Conservation (phyloP, 2,113 vertebrate species). For the Bucco capensis region DNA sequence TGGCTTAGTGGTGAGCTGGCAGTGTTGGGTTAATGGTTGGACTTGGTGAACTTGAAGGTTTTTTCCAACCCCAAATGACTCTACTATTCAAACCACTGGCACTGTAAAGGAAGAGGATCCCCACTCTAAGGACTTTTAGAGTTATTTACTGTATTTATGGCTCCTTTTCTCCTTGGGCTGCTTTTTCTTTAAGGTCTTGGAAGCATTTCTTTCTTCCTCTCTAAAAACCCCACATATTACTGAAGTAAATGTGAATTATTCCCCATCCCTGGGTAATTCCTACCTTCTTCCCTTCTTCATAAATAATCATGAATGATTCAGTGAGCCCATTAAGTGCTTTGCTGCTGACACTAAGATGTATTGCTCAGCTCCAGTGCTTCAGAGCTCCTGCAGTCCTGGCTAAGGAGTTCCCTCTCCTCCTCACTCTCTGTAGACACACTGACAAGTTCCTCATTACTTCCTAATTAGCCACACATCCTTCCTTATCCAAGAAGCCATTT, state of each 20-base stretch:
- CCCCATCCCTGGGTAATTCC: neutral
- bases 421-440: neutral
- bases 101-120: too few relatives aligned
- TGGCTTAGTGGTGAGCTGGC: too few relatives aligned
- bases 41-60: too few relatives aligned
- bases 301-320: neutral
- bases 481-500: slow-evolving; percentile 35
- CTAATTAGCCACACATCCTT: neutral
- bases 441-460: neutral
- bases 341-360: neutral
- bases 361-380: neutral
- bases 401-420: neutral
- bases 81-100: too few relatives aligned
- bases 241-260: neutral
- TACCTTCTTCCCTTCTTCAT: neutral
- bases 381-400: neutral
- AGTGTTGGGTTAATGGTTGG: too few relatives aligned
- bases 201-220: neutral
- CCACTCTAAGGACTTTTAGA: neutral
- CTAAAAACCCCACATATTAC: neutral
- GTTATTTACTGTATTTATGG: neutral
- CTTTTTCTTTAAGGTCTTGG: neutral
- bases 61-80: too few relatives aligned
- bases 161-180: neutral
- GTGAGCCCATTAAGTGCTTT: neutral